Conservation (phyloP, 1,140 invertebrate genomes). For the Drosophila seguyi region DNA sequence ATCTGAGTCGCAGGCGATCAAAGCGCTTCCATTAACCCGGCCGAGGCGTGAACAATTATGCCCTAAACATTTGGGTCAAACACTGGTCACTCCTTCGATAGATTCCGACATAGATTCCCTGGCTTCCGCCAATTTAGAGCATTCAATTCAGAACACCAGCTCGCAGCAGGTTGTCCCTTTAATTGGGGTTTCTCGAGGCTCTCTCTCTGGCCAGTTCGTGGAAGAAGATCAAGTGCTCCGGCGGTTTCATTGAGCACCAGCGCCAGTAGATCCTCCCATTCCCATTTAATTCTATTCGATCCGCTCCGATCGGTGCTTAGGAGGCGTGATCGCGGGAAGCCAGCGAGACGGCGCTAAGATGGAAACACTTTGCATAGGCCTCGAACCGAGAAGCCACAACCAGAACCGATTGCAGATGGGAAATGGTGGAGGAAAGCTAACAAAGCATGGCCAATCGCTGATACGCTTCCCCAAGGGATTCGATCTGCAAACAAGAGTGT, state of each 20-base stretch:
- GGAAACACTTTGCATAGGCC: conserved; percentile 50
- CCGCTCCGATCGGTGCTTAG: conserved; percentile 10
- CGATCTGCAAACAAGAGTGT: conserved; percentile 15
- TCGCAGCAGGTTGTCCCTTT: conserved; percentile 70
- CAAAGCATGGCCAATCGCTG: conserved; percentile 38
- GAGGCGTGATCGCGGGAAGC: conserved; percentile 25
- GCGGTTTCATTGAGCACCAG: conserved; percentile 54
- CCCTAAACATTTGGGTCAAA: conserved; percentile 77
- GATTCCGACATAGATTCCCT: conserved; percentile 13
- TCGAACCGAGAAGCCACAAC: not conserved
- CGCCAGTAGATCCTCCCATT: conserved; percentile 2
- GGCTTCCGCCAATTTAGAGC: conserved; percentile 71
- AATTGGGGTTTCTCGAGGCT: conserved; percentile 56
- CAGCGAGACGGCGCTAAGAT: conserved; percentile 49
- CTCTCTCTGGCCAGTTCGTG: conserved; percentile 16
- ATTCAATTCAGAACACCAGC: conserved; percentile 42
- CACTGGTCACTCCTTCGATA: conserved; percentile 41
- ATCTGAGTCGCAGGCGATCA: conserved; percentile 48
- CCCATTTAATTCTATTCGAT: conserved; percentile 31
- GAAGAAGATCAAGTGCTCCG: conserved; percentile 58
- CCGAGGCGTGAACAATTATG: conserved; percentile 80
- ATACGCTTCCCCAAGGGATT: conserved; percentile 10
- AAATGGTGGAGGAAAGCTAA: conserved; percentile 27
- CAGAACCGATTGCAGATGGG: conserved; percentile 34
- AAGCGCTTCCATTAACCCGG: conserved; percentile 59